These are phyloP conservation scores for Rhizomys pruinosus DNA, from an alignment of 2,113 vertebrate genomes.

Conservation along the genomic window DNA sequence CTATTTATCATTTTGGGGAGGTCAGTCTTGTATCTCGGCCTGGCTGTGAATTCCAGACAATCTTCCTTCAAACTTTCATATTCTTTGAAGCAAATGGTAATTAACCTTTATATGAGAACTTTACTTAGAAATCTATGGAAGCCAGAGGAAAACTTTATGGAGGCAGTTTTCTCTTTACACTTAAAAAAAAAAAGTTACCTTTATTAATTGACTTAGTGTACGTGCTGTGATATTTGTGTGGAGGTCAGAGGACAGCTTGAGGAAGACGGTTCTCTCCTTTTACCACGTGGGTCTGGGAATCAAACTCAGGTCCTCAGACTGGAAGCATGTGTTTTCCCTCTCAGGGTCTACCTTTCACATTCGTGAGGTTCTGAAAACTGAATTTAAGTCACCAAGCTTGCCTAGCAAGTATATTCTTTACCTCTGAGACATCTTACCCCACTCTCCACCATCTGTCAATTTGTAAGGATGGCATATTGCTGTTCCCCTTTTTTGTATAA, in stretches of 20 bases:
- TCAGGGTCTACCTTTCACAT: neutral
- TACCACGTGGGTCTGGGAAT: no score
- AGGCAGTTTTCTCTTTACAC: neutral
- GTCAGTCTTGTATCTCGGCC: neutral
- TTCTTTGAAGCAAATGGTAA: slow-evolving; percentile 38
- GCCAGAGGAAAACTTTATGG: neutral
- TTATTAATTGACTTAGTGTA: no score
- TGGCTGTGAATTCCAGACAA: neutral
- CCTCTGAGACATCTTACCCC: no score
- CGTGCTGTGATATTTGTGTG: no score
- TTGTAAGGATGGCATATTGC: neutral
- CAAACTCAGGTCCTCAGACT: no score
- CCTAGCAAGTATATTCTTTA: no score
- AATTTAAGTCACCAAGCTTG: neutral
- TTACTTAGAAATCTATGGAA: neutral
- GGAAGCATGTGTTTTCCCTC: no score
- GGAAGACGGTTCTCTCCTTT: no score
- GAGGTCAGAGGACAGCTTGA: no score
- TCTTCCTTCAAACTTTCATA: neutral
- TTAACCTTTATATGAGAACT: neutral
- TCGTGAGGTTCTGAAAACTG: no score
- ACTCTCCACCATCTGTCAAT: neutral
- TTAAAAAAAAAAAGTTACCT: no score
- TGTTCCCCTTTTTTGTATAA: neutral
- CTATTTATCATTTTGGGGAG: neutral